Evolutionary conservation across 2,113 vertebrate species (phyloP), one percentile per base, ranked within the genome.

Genomic region (Ptilonorhynchus violaceus): DNA sequence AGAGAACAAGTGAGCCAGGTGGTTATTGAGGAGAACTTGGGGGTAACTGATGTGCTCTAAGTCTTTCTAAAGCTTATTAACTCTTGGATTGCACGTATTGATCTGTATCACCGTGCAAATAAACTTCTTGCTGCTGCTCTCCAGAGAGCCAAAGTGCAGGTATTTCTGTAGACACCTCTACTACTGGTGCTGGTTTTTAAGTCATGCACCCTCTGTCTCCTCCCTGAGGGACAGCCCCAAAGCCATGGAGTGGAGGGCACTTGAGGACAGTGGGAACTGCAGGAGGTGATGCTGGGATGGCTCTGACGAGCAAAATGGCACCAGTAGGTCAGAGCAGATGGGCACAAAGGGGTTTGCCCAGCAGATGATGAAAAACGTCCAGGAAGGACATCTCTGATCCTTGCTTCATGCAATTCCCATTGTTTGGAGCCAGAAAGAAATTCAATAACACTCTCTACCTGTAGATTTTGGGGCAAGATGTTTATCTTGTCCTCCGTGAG

Each of bases 41-140:
- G 46, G 63, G 42, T 69, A 74, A 94, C 72, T 64, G 67, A 60
- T 31, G 60, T 75, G 60, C 90, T 69, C 63, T 10, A 30, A 84
- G 66, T 92, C 60, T 85, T 79, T 88, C 49, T 68, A n/a, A 59
- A 82, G 46, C 64, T 90, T 95, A 74, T 91, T 92, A 85, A 68
- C 89, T 91, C 67, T 30, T 50, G n/a, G 64, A 49, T n/a, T 78
- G 78, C 59, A 50, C 2, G 0, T 80, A 93, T 84, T 89, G 93
- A 88, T 85, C 95, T 56, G 15, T 63, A 47, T 47, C 42, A 23
- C 37, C 56, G 56, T 17, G 60, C 58, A 72, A 93, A 96, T 88
- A 69, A 80, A 93, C 79, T 72, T 80, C 1, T 6, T 23, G 31
- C 47, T 92, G 83, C 76, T 18, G 7, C 52, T 87, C 59, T 68